These are phyloP conservation scores for Saccopteryx leptura DNA, from an alignment of 2,113 vertebrate genomes.

Conservation along the genomic window DNA sequence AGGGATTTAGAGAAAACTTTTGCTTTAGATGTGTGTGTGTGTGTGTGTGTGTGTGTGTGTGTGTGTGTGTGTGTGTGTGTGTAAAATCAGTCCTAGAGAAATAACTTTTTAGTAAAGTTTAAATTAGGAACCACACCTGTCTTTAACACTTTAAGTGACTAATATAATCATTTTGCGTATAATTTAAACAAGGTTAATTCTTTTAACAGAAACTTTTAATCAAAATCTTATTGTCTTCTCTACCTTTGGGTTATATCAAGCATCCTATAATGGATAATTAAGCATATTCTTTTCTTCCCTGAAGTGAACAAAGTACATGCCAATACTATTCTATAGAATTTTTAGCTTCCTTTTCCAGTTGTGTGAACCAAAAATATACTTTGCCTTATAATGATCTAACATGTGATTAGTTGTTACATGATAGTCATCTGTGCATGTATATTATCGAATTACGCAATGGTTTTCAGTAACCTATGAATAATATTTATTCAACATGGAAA, in stretches of 20 bases:
- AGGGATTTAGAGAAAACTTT: neutral
- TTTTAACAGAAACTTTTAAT: neutral
- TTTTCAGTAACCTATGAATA: constrained; percentile 14
- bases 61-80: neutral
- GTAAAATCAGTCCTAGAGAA: neutral
- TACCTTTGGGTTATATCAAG: neutral
- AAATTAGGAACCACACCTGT: neutral
- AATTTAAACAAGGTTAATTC: neutral
- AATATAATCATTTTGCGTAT: neutral
- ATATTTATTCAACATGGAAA: neutral
- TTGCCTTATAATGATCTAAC: constrained; percentile 11
- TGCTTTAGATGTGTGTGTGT: neutral
- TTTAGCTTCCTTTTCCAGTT: neutral
- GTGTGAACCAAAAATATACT: neutral
- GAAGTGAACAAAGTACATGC: neutral
- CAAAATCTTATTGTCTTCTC: neutral
- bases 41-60: too few species aligned
- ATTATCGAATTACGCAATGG: neutral
- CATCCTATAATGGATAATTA: neutral
- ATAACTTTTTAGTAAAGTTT: neutral
- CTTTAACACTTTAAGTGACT: neutral
- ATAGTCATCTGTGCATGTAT: neutral
- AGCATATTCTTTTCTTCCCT: neutral
- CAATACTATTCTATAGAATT: neutral
- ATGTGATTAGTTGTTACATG: neutral